Conservation (phyloP, 2,888 invertebrate genomes). For the Trachelus iudaicus region DNA sequence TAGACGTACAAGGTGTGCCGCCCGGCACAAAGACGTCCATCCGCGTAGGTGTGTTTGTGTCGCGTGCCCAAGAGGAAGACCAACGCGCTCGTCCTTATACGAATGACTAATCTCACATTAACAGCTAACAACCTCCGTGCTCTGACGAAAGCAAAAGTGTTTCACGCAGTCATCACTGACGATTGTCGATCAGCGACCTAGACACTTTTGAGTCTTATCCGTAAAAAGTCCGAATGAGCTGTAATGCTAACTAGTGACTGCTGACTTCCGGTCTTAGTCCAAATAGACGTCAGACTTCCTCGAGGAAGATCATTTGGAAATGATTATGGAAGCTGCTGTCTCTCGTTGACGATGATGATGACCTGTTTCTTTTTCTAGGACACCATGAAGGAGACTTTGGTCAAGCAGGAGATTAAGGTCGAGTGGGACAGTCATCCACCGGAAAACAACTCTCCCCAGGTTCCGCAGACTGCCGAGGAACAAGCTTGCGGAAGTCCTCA, state of each 20-base stretch:
- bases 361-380: conserved; percentile 36
- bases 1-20: conserved; percentile 63
- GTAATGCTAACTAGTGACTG: conserved; percentile 24
- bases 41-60: conserved; percentile 27
- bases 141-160: conserved; percentile 39
- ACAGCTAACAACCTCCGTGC: background rate
- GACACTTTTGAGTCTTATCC: conserved; percentile 16
- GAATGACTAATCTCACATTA: background rate
- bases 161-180: background rate
- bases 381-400: conserved; percentile 57
- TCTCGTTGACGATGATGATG: background rate
- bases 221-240: conserved; percentile 29
- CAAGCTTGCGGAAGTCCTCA: conserved; percentile 49
- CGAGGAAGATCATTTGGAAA: background rate
- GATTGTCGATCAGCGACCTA: conserved; percentile 24
- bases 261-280: background rate
- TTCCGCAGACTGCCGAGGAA: conserved; percentile 41
- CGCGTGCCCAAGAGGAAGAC: conserved; percentile 38
- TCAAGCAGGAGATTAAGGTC: conserved; percentile 56
- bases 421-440: conserved; percentile 56
- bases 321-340: background rate
- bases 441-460: conserved; percentile 43
- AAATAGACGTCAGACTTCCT: conserved; percentile 8
- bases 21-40: conserved; percentile 16
- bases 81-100: background rate